A percentile compares a stretch with the other conserved stretches of the same genome.
phyloP scores from a whole-genome alignment of 2,113 vertebrate genomes.

The Pica pica region DNA sequence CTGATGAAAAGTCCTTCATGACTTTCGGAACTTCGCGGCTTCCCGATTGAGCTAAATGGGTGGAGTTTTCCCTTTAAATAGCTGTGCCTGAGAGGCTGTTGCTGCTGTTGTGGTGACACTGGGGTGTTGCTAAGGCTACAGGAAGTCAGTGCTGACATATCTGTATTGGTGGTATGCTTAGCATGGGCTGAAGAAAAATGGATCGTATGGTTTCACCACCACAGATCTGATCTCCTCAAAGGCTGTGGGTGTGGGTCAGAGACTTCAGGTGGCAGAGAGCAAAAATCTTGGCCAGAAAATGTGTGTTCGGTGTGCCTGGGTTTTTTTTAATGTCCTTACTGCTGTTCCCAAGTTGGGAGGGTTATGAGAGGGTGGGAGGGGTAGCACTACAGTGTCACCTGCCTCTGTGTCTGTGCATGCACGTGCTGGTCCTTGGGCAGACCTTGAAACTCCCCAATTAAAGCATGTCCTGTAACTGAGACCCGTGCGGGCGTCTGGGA shows the following conservation, averaged over 20 bases:
- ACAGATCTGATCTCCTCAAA: neutral
- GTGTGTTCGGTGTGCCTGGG: accelerated
- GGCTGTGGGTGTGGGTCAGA: neutral
- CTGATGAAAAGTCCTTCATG: neutral
- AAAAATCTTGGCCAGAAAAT: neutral
- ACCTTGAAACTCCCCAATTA: neutral
- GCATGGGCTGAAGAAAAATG: neutral
- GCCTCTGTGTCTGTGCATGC: neutral
- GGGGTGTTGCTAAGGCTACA: neutral
- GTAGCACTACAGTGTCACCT: neutral
- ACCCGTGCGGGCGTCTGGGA: neutral
- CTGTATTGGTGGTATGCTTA: neutral
- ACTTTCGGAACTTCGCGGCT: neutral
- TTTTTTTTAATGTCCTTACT: neutral
- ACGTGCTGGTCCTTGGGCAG: neutral
- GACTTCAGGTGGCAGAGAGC: neutral
- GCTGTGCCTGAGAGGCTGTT: neutral
- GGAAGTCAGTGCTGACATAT: neutral
- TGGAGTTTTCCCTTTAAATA: constrained; percentile 50
- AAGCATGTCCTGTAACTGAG: neutral
- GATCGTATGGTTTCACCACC: accelerated
- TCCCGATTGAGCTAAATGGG: neutral
- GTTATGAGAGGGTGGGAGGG: neutral
- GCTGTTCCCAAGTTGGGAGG: neutral
- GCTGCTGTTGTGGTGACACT: neutral